Conservation (phyloP, 2,888 invertebrate genomes). For the Junonia oenone region DNA sequence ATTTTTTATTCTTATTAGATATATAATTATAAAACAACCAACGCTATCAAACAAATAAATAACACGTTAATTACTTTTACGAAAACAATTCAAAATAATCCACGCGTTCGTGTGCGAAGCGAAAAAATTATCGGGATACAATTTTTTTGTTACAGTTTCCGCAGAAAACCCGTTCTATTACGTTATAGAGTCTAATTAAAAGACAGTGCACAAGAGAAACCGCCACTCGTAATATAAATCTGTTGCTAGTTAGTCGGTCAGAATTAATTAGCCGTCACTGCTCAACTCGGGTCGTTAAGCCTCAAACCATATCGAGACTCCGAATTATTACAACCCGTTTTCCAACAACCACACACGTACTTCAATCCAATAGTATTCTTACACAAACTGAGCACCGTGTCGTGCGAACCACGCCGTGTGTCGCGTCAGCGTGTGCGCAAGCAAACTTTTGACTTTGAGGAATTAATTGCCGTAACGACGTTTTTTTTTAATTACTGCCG, state of each 20-base stretch:
- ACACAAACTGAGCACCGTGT: neutral
- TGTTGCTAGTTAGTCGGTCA: slow-evolving; percentile 49
- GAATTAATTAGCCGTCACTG: slow-evolving; percentile 55
- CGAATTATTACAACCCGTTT: slow-evolving; percentile 34
- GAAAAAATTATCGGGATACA: slow-evolving; percentile 6
- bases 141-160: slow-evolving; percentile 9
- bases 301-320: slow-evolving; percentile 55
- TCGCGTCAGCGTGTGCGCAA: slow-evolving; percentile 10
- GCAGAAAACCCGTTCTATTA: slow-evolving; percentile 18
- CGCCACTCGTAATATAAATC: slow-evolving; percentile 42
- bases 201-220: slow-evolving; percentile 31
- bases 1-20: no score
- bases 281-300: slow-evolving; percentile 49
- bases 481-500: slow-evolving; percentile 55
- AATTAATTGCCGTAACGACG: slow-evolving; percentile 76
- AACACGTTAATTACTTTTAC: neutral
- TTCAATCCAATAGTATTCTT: neutral
- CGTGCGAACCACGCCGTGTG: neutral
- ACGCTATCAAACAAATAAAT: neutral
- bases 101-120: neutral
- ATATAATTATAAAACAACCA: no score
- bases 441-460: slow-evolving; percentile 64
- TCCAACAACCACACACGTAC: slow-evolving; percentile 23
- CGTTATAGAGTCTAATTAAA: slow-evolving; percentile 40
- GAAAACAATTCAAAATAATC: neutral